Evolutionary conservation across 30 jellyfish, hydroid and myxozoan species (phyloP).

Genomic region (Phacellophora camtschatica): DNA sequence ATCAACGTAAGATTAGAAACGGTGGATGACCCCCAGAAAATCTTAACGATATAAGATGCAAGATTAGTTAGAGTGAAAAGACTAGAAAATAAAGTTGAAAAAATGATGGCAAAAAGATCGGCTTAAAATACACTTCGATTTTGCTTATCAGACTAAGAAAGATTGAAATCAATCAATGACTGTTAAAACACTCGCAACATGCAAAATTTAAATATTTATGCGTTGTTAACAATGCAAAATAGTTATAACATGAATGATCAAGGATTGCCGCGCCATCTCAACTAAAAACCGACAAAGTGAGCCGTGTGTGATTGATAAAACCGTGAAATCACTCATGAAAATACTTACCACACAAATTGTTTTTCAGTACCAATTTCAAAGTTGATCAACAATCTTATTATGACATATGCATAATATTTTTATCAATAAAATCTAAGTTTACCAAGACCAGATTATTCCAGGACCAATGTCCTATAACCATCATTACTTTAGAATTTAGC

Average conservation of each 20-base stretch:
- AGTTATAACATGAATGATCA: constrained; percentile 66
- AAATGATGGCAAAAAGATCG: constrained; percentile 57
- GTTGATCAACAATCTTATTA: constrained; percentile 57
- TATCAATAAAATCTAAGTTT: neutral
- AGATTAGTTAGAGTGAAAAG: constrained; percentile 61
- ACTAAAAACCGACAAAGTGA: constrained; percentile 48
- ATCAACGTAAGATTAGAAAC: constrained; percentile 40
- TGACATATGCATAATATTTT: constrained; percentile 23
- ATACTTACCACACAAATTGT: constrained; percentile 17
- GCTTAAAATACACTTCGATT: constrained; percentile 63
- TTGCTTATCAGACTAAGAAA: constrained; percentile 53
- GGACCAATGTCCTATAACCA: too few species aligned
- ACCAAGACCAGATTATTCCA: constrained; percentile 21
- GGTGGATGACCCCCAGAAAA: constrained; percentile 65
- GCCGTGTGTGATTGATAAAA: constrained; percentile 49
- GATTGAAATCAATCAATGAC: constrained; percentile 71
- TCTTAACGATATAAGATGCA: constrained; percentile 56
- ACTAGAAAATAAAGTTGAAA: constrained; percentile 38
- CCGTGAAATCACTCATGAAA: constrained; percentile 48
- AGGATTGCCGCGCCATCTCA: constrained; percentile 65
- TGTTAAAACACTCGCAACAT: constrained; percentile 69
- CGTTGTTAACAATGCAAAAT: constrained; percentile 48
- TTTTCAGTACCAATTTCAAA: constrained; percentile 61
- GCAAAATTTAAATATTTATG: constrained; percentile 51
- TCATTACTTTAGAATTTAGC: too few species aligned